These are phyloP conservation scores for Gastracanthus pulcherrimus DNA, from an alignment of 2,888 invertebrate species.

Conservation along the genomic window DNA sequence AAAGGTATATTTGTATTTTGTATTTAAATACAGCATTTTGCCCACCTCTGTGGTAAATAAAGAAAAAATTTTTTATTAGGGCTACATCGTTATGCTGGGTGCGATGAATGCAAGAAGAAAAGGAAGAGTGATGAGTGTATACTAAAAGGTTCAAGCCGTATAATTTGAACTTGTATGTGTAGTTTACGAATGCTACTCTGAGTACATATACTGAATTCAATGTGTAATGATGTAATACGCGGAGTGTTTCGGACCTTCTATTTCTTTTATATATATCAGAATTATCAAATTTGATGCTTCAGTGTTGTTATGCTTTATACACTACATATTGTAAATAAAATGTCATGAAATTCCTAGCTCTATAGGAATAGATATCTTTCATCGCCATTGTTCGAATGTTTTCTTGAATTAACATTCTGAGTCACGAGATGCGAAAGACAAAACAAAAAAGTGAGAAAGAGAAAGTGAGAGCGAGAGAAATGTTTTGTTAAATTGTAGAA, in stretches of 20 bases:
- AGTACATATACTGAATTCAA: slow-evolving; percentile 69
- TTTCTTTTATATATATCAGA: slow-evolving; percentile 54
- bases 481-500: slow-evolving; percentile 50
- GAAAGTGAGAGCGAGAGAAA: slow-evolving; percentile 45
- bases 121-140: slow-evolving; percentile 53
- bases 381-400: slow-evolving; percentile 57
- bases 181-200: slow-evolving; percentile 66
- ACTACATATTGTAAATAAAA: slow-evolving; percentile 60
- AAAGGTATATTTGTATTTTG: slow-evolving; percentile 43
- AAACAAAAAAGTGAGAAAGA: slow-evolving; percentile 32
- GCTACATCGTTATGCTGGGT: slow-evolving; percentile 66
- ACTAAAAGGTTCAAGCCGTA: slow-evolving; percentile 57
- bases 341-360: slow-evolving; percentile 56
- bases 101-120: slow-evolving; percentile 67
- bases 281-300: slow-evolving; percentile 57
- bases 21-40: slow-evolving; percentile 49
- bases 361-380: slow-evolving; percentile 57
- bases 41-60: slow-evolving; percentile 65
- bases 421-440: slow-evolving; percentile 35
- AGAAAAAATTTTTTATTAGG: slow-evolving; percentile 66
- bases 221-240: slow-evolving; percentile 62
- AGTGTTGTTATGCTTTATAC: slow-evolving; percentile 58
- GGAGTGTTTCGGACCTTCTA: slow-evolving; percentile 72
- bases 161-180: slow-evolving; percentile 57
- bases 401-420: slow-evolving; percentile 54